These are phyloP conservation scores for Gerosis bhagava DNA, from an alignment of 2,888 invertebrate species.

Conservation along the genomic window DNA sequence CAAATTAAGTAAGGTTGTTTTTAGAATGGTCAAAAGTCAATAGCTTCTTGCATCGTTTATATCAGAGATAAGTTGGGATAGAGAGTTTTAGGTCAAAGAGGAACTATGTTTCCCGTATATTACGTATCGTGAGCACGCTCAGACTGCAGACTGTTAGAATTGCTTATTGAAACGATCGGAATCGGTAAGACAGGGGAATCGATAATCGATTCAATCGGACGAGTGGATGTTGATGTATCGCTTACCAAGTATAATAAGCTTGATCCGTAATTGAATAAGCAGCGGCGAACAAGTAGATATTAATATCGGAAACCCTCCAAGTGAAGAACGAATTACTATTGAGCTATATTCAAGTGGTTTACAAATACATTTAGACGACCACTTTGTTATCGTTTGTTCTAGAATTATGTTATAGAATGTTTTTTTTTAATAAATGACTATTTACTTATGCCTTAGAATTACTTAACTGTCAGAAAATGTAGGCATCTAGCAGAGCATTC, in stretches of 20 bases:
- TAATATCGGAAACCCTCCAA: no score
- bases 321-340: no score
- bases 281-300: neutral
- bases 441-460: no score
- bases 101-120: conserved; percentile 53
- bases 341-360: no score
- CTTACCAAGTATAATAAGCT: conserved; percentile 15
- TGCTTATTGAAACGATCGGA: conserved; percentile 45
- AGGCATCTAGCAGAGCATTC: no score
- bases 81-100: conserved; percentile 66
- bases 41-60: conserved; percentile 52
- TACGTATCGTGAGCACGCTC: conserved; percentile 44
- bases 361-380: no score
- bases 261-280: conserved; percentile 21
- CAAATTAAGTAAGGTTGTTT: neutral
- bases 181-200: conserved; percentile 25
- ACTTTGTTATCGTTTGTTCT: no score
- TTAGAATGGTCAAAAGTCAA: conserved; percentile 4
- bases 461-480: no score
- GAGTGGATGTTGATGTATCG: conserved; percentile 11
- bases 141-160: conserved; percentile 45
- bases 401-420: no score
- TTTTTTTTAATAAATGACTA: no score
- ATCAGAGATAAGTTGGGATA: conserved; percentile 66
- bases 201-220: conserved; percentile 28